Percentiles rank a stretch among this genome's conserved stretches.
Conservation (phyloP, 2,888 invertebrate species). For the Tenthredo livida region DNA sequence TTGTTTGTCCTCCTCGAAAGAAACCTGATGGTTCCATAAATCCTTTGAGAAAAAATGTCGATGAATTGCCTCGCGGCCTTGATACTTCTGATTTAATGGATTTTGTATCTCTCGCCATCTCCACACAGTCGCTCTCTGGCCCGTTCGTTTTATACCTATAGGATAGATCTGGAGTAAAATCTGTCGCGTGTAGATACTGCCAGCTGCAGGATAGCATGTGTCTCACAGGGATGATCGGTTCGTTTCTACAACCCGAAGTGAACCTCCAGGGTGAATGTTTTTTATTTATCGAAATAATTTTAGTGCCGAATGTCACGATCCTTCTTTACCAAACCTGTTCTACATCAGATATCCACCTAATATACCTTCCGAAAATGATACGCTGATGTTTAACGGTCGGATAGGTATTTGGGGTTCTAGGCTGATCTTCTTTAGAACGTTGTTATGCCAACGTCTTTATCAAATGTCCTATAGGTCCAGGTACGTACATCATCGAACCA, state of each 20-base stretch:
- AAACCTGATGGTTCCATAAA: not conserved
- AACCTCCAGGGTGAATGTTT: not conserved
- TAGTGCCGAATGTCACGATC: constrained; percentile 9
- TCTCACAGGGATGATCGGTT: not conserved
- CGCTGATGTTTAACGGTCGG: not conserved
- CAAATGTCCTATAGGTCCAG: constrained; percentile 14
- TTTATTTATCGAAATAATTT: not conserved
- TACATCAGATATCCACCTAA: not conserved
- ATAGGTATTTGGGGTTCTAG: not conserved
- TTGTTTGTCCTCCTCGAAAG: not conserved
- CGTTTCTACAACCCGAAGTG: not conserved
- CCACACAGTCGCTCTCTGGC: too few relatives aligned
- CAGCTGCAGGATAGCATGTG: not conserved
- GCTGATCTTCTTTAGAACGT: not conserved
- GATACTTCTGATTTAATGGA: not conserved
- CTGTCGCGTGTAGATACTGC: constrained; percentile 5
- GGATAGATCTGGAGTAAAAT: not conserved
- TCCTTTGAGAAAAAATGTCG: not conserved
- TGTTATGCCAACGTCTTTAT: not conserved
- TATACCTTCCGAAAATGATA: not conserved
- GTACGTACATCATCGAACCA: not conserved
- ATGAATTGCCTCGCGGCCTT: not conserved
- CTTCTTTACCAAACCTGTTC: not conserved
- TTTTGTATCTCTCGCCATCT: not conserved
- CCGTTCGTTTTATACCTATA: not conserved